A percentile compares a stretch with the other conserved stretches of the same genome.
Evolutionary conservation across 37 sponge, comb jelly and placozoan genomes (phyloP).

Genomic region (Chondrosia reniformis): DNA sequence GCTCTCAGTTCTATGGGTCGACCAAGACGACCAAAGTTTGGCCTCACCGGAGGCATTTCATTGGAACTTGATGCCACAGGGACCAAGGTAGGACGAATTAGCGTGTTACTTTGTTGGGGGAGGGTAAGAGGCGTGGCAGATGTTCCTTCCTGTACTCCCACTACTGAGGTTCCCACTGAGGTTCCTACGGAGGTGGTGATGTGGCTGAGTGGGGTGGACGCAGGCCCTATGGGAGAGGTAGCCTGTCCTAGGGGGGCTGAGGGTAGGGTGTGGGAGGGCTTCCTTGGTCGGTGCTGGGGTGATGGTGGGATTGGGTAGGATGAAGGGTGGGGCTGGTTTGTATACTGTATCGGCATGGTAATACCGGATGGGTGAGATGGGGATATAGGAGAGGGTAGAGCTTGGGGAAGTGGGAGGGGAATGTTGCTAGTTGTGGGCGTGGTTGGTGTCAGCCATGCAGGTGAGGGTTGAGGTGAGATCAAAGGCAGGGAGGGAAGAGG

Average conservation of each 20-base stretch:
- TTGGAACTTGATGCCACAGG: neutral
- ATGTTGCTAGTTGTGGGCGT: neutral
- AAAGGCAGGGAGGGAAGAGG: neutral
- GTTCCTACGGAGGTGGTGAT: neutral
- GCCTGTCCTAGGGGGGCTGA: neutral
- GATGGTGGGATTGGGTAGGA: neutral
- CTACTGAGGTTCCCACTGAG: neutral
- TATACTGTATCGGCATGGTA: constrained; percentile 1
- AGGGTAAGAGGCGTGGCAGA: neutral
- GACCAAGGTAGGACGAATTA: neutral
- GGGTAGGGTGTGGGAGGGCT: neutral
- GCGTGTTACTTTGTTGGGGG: neutral
- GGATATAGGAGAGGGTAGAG: neutral
- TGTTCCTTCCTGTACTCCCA: neutral
- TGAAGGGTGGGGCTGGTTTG: constrained; percentile 2
- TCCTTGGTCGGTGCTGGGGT: no score
- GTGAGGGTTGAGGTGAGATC: neutral
- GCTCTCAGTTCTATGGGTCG: constrained; percentile 67
- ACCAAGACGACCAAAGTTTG: constrained; percentile 66
- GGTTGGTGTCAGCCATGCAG: neutral
- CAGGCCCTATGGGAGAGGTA: neutral
- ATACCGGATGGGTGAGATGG: neutral
- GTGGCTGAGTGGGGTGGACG: neutral
- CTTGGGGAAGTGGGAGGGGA: neutral
- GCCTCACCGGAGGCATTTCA: constrained; percentile 65